Conservation (phyloP, 2,888 invertebrate genomes). For the Keiferia lycopersicella region DNA sequence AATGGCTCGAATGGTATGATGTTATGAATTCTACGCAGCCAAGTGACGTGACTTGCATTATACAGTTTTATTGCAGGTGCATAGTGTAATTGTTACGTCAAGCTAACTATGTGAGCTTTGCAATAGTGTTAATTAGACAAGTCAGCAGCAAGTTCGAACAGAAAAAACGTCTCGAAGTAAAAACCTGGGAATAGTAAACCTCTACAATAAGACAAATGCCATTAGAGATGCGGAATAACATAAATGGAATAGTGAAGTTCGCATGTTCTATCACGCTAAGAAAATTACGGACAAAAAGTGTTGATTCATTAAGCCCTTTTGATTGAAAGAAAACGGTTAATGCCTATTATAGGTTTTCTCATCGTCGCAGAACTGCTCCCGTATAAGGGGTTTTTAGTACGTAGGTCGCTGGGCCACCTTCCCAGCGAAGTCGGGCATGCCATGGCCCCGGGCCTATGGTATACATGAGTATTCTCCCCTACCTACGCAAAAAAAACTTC, state of each 20-base stretch:
- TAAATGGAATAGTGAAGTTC: not conserved
- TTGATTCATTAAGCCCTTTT: not conserved
- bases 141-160: slow-evolving; percentile 24
- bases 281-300: not conserved
- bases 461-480: too few relatives aligned
- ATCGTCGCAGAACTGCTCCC: not conserved
- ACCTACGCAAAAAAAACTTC: too few relatives aligned
- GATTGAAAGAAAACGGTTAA: slow-evolving; percentile 3
- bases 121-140: slow-evolving; percentile 30
- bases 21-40: slow-evolving; percentile 15
- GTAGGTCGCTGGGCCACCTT: too few relatives aligned
- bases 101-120: slow-evolving; percentile 34
- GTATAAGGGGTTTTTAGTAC: too few relatives aligned
- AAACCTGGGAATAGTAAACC: slow-evolving; percentile 33
- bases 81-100: slow-evolving; percentile 30
- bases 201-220: slow-evolving; percentile 33
- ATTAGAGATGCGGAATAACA: slow-evolving; percentile 10
- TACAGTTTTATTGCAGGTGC: slow-evolving; percentile 31
- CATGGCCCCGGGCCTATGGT: too few relatives aligned
- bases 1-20: slow-evolving; percentile 19
- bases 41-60: slow-evolving; percentile 27
- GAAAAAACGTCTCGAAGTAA: slow-evolving; percentile 27
- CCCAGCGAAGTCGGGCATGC: too few relatives aligned
- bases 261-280: not conserved
- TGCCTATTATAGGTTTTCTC: not conserved